Base-by-base conservation (phyloP, 2,113 vertebrate genomes). In the Dasyurus viverrinus region DNA sequence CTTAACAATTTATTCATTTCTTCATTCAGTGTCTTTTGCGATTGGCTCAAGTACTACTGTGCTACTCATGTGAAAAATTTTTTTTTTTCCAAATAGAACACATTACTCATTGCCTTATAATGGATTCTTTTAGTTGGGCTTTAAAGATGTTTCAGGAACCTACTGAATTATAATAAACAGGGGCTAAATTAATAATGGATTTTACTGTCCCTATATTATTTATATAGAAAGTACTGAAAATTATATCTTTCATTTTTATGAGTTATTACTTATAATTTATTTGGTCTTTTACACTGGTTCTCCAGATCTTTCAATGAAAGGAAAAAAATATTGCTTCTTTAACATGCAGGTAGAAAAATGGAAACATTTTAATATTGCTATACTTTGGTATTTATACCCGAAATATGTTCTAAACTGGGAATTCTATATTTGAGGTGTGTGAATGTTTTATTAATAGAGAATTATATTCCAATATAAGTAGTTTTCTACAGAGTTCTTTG, bases 131-230 rank as follows among this genome's bases (percentile, higher is more conserved):
- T 91, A 47, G 7, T 1, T 68, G 94, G 84, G 93, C 92, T 94
- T 93, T 94, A 42, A 47, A 76, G 68, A n/a, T n/a, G 16, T 76
- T 76, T 76, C 19, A 76, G 30, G 36, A 76, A 6, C 16, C 36
- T n/a, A 22, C 36, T n/a, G 36, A n/a, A 76, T 76, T 76, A 76
- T n/a, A 76, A 22, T 76, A 76, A 76, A 76, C 3, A n/a, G 68
- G 93, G 36, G 84, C 19, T 95, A 95, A 94, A 60, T 57, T 26
- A 89, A 23, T 54, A 93, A n/a, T 84, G 9, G 89, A n/a, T 54
- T 23, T 90, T 23, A 89, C 9, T 93, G 1, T 26, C 1, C 26
- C 90, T 36, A 23, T 95, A 94, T 53, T 92, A 93, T 95, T 95
- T 24, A 91, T 55, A 93, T 84, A 92, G 89, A 5, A 93, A 92